Evolutionary conservation across 2,113 vertebrate species (phyloP).

Genomic region (Plotosus lineatus): DNA sequence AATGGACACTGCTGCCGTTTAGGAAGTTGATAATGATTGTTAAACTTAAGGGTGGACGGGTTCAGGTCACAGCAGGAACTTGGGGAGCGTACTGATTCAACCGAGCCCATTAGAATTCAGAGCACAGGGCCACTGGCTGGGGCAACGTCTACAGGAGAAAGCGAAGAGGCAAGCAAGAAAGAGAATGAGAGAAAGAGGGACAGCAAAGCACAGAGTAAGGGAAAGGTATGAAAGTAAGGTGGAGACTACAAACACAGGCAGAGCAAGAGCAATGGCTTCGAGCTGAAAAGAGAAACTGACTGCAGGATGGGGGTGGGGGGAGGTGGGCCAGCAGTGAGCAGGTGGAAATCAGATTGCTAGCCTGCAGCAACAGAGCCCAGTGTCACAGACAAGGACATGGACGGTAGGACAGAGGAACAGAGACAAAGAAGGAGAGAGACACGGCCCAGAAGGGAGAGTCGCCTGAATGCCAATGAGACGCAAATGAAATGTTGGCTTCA

Average conservation of each 20-base stretch:
- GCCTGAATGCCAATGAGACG: slow-evolving; percentile 79
- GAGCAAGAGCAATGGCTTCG: slow-evolving; percentile 17
- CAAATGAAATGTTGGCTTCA: not conserved
- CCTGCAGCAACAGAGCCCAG: slow-evolving; percentile 58
- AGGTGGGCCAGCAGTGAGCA: not conserved
- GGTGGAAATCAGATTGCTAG: slow-evolving; percentile 52
- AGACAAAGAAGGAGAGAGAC: slow-evolving; percentile 42
- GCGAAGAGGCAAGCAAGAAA: slow-evolving; percentile 34
- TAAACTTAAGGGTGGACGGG: slow-evolving; percentile 29
- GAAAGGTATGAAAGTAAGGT: slow-evolving; percentile 2
- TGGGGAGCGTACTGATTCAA: slow-evolving; percentile 29
- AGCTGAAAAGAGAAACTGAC: slow-evolving; percentile 5
- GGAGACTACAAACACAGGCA: slow-evolving; percentile 36
- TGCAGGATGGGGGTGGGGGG: slow-evolving; percentile 5
- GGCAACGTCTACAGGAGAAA: slow-evolving; percentile 53
- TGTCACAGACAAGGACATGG: slow-evolving; percentile 54
- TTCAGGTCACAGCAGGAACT: slow-evolving; percentile 42
- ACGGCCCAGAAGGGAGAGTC: slow-evolving; percentile 58
- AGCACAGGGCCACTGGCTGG: slow-evolving; percentile 37
- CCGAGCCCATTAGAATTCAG: slow-evolving; percentile 42
- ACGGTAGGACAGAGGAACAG: slow-evolving; percentile 46
- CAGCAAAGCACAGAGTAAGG: slow-evolving; percentile 46
- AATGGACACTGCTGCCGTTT: not conserved
- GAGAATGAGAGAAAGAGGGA: slow-evolving; percentile 52
- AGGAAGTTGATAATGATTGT: slow-evolving; percentile 27